Evolutionary conservation across 2,797 vertebrate species (phyloP), one percentile per base, ranked within the genome.

Genomic region (Ceyx erithaca): DNA sequence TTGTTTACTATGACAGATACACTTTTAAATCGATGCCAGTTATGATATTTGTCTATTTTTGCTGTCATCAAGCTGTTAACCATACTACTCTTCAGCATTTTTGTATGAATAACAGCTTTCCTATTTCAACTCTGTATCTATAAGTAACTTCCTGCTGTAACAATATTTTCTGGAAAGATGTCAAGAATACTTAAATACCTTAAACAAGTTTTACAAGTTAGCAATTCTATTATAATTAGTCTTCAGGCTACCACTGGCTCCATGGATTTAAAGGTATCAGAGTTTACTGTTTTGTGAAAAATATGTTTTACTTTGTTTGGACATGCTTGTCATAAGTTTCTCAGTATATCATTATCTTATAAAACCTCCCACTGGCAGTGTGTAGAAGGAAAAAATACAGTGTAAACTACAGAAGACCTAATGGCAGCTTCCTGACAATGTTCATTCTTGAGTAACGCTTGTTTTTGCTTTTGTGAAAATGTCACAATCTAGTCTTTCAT

Each of bases 271-370:
- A 95, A 96, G 75, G 82, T 95, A 94, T 87, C 87, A 84, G 68
- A 85, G 82, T 95, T 94, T 94, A 92, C 95, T 92, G 28, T 91
- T 93, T 95, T 88, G 80, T 94, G 93, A 95, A 95, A 96, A 94
- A 92, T 91, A 95, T 66, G 66, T 95, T 96, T 93, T 92, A 91
- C 82, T 94, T 92, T 95, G 94, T 95, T 96, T 97, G 81, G 95
- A 96, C 91, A 86, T 94, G 93, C 94, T 93, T 96, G 94, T 95
- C 93, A 71, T 95, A 95, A 87, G 92, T 96, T 96, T 95, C 94
- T 93, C 69, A 87, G 69, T 94, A 89, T 94, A 92, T 95, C 89
- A 94, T 96, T 96, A 89, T 93, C 87, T 78, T 95, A 86, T 93
- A 95, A 96, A 96, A 93, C 92, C 93, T 96, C 95, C 93, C 88